Conservation (phyloP, 2,797 vertebrate genomes). For the Lagorchestes hirsutus region DNA sequence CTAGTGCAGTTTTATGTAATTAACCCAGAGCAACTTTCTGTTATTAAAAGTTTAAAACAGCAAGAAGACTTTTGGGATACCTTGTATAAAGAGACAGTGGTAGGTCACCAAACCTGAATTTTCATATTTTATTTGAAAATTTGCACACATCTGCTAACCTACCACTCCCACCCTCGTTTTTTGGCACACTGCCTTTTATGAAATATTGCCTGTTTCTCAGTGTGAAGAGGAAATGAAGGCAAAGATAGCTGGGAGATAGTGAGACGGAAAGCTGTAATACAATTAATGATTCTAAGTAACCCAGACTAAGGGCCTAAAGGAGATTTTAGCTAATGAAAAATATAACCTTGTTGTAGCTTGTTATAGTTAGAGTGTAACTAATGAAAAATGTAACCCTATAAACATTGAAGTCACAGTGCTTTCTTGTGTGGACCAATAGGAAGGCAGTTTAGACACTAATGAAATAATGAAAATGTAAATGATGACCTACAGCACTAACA, state of each 20-base stretch:
- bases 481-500: neutral
- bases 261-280: neutral
- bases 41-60: neutral
- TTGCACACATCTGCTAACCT: no score
- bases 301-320: neutral
- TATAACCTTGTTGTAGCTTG: neutral
- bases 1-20: neutral
- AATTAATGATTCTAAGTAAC: neutral
- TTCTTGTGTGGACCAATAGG: neutral
- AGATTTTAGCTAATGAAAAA: neutral
- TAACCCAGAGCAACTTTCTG: neutral
- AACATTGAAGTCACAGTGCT: neutral
- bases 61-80: neutral
- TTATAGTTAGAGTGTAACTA: neutral
- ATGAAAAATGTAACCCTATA: neutral
- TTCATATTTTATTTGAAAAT: neutral
- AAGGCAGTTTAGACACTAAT: neutral
- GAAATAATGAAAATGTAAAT: neutral
- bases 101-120: neutral
- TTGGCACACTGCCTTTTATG: neutral
- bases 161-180: no score
- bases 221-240: neutral
- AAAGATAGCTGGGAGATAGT: neutral
- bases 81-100: neutral
- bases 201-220: conserved; percentile 26